Evolutionary conservation across 2,113 vertebrate genomes (phyloP).

Genomic region (Channa maculata): DNA sequence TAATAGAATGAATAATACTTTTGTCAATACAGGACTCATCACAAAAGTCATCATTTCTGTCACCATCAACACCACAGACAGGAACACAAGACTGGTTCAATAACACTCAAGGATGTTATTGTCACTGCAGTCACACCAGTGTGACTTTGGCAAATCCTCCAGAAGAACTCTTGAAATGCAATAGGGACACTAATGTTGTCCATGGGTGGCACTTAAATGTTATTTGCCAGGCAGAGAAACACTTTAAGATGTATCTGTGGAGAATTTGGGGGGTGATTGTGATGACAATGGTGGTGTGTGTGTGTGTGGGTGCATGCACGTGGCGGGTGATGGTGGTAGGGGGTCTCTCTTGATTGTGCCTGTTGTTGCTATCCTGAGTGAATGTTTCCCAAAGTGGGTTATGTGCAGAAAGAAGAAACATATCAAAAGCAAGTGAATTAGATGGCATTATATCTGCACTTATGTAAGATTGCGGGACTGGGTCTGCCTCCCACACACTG

Average conservation of each 20-base stretch:
- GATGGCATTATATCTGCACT: conserved; percentile 49
- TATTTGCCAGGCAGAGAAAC: conserved; percentile 13
- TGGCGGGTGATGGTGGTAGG: not conserved
- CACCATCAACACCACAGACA: not conserved
- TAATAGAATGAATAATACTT: not conserved
- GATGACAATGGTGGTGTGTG: not conserved
- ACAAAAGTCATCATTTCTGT: not conserved
- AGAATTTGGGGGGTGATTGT: not conserved
- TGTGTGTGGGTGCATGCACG: not conserved
- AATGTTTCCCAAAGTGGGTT: conserved; percentile 61
- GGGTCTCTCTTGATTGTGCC: not conserved
- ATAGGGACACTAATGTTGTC: not conserved
- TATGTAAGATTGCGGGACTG: conserved; percentile 77
- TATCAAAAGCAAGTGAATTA: conserved; percentile 58
- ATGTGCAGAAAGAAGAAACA: conserved; percentile 43
- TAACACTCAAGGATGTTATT: conserved; percentile 16
- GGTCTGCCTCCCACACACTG: conserved; percentile 62
- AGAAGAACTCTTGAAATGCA: conserved; percentile 4
- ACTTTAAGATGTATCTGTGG: conserved; percentile 13
- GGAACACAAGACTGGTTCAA: not conserved
- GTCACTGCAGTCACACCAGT: conserved; percentile 10
- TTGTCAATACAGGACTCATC: not conserved
- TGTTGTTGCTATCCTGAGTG: conserved; percentile 24
- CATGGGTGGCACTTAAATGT: not conserved
- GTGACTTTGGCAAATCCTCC: conserved; percentile 5